Conservation (phyloP, 2,797 vertebrate species). For the Artibeus jamaicensis region DNA sequence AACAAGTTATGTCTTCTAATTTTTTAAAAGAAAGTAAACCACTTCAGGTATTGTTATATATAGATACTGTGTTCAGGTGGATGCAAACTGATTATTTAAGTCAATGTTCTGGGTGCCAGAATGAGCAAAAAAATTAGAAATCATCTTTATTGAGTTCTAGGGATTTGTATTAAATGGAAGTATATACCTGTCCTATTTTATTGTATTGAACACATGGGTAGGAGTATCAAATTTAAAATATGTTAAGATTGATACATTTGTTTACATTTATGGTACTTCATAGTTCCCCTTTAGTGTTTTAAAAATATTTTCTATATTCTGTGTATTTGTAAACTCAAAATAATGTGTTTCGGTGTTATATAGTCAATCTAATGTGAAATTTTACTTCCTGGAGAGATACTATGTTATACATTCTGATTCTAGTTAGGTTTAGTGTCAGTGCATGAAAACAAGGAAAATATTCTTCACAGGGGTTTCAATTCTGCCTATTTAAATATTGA, state of each 20-base stretch:
- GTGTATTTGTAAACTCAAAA: background rate
- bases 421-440: background rate
- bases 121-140: background rate
- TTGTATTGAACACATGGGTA: background rate
- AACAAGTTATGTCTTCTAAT: background rate
- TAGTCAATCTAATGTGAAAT: background rate
- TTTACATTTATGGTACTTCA: background rate
- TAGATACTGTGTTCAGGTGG: background rate
- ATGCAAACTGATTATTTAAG: background rate
- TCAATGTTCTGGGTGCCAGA: background rate
- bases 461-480: background rate
- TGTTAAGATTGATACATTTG: background rate
- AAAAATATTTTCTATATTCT: background rate
- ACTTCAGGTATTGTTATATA: background rate
- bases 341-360: background rate
- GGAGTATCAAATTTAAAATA: background rate
- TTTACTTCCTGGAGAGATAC: background rate
- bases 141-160: background rate
- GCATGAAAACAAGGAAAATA: background rate
- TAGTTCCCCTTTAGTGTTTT: background rate
- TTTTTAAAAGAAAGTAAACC: background rate
- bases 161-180: background rate
- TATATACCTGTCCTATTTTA: background rate
- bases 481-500: background rate
- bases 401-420: background rate